Percentiles rank a stretch among this genome's conserved stretches.
Evolutionary conservation across 2,113 vertebrate species (phyloP).

Genomic region (Alligator mississippiensis): DNA sequence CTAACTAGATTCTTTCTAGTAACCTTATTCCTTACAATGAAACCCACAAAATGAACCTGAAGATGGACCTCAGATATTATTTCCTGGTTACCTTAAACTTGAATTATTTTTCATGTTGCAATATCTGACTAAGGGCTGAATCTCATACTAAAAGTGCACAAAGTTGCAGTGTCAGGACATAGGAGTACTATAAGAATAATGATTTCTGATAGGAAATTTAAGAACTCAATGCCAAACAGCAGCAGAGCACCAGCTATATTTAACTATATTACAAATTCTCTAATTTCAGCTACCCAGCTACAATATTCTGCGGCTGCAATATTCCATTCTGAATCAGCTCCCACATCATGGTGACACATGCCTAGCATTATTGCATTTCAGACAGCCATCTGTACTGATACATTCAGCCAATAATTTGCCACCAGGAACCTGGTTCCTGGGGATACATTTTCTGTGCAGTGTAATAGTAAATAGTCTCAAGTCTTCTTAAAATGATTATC

Average conservation of each 20-base stretch:
- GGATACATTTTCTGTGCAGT: conserved; percentile 61
- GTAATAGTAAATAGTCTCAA: background rate
- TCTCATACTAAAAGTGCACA: background rate
- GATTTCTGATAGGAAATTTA: conserved; percentile 21
- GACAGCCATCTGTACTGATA: conserved; percentile 72
- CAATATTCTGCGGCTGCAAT: conserved; percentile 59
- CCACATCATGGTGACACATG: conserved; percentile 69
- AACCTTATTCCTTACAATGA: background rate
- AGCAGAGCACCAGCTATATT: conserved; percentile 36
- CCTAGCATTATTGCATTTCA: conserved; percentile 71
- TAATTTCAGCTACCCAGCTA: conserved; percentile 72
- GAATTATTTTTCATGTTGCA: background rate
- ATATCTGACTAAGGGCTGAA: conserved; percentile 34
- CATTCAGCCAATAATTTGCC: conserved; percentile 69
- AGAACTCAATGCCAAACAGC: conserved; percentile 16
- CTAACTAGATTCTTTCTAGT: background rate
- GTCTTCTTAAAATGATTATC: background rate
- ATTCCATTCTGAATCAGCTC: conserved; percentile 71
- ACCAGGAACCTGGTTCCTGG: conserved; percentile 67
- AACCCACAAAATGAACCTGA: background rate
- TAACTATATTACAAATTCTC: conserved; percentile 64
- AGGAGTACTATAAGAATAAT: background rate
- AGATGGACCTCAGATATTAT: conserved; percentile 4
- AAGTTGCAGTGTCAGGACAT: background rate
- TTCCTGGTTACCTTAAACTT: background rate